Conservation (phyloP, 2,113 vertebrate species). For the Gymnocephalus cernua region DNA sequence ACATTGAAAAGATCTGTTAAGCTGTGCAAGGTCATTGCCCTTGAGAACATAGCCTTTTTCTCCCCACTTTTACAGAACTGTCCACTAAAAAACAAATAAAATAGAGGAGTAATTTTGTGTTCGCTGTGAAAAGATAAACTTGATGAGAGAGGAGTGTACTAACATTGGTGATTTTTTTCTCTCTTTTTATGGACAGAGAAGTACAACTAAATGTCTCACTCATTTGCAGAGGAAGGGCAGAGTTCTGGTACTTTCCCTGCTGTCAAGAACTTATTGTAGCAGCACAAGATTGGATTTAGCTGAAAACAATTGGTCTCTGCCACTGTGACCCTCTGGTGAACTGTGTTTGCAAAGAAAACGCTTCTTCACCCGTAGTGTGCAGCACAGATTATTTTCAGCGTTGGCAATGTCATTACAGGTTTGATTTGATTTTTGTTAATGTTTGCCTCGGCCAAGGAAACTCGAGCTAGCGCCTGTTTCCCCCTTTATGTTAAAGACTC, state of each 20-base stretch:
- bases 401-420: slow-evolving; percentile 47
- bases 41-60: slow-evolving; percentile 4
- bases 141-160: slow-evolving; percentile 12
- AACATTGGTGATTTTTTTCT: not conserved
- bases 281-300: slow-evolving; percentile 64
- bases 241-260: slow-evolving; percentile 43
- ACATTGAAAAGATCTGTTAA: slow-evolving; percentile 60
- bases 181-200: slow-evolving; percentile 29
- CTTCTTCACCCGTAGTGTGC: slow-evolving; percentile 57
- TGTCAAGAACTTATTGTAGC: slow-evolving; percentile 55
- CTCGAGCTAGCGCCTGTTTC: slow-evolving; percentile 36
- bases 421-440: slow-evolving; percentile 67
- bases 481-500: slow-evolving; percentile 31
- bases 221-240: slow-evolving; percentile 12
- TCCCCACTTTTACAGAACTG: slow-evolving; percentile 10
- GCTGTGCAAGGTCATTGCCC: slow-evolving; percentile 69
- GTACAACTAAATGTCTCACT: slow-evolving; percentile 50
- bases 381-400: slow-evolving; percentile 58
- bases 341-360: slow-evolving; percentile 53
- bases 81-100: slow-evolving; percentile 36
- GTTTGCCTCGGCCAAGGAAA: slow-evolving; percentile 43
- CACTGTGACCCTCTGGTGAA: slow-evolving; percentile 71
- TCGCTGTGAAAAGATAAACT: slow-evolving; percentile 28
- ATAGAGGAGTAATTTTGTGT: slow-evolving; percentile 14
- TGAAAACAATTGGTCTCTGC: slow-evolving; percentile 65